These are phyloP conservation scores for Sciurus vulgaris DNA, from an alignment of 2,797 vertebrate species.

Conservation along the genomic window DNA sequence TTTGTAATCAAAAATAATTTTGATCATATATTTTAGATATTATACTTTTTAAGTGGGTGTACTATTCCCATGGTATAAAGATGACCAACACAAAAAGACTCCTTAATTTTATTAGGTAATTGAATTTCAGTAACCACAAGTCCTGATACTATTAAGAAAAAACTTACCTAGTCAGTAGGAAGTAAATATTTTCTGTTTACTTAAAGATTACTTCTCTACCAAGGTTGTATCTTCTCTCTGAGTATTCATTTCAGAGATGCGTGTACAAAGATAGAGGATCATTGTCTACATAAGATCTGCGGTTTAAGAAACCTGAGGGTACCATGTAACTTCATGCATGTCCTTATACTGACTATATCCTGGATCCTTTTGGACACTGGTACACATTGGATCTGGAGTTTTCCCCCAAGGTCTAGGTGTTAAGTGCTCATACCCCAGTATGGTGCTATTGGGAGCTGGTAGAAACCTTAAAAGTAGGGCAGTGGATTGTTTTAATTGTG, in stretches of 20 bases:
- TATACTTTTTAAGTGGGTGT: background rate
- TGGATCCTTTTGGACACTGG: background rate
- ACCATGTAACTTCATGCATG: rapidly evolving
- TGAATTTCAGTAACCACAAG: background rate
- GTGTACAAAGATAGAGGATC: background rate
- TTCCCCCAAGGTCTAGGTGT: no score
- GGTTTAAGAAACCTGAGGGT: background rate
- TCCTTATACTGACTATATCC: background rate
- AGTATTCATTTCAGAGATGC: background rate
- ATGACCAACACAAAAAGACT: background rate
- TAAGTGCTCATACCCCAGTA: background rate
- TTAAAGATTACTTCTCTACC: background rate
- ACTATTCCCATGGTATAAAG: background rate
- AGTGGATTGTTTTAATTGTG: rapidly evolving
- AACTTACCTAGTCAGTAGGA: background rate
- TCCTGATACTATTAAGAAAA: background rate
- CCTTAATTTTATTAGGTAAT: background rate
- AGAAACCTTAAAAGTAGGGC: background rate
- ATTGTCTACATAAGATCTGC: background rate
- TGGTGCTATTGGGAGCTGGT: background rate
- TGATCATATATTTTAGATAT: background rate
- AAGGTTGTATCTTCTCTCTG: background rate
- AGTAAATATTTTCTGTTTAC: background rate
- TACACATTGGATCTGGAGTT: background rate
- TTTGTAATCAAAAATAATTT: background rate